Conservation (phyloP, 2,113 vertebrate species). For the Phyllostomus hastatus region DNA sequence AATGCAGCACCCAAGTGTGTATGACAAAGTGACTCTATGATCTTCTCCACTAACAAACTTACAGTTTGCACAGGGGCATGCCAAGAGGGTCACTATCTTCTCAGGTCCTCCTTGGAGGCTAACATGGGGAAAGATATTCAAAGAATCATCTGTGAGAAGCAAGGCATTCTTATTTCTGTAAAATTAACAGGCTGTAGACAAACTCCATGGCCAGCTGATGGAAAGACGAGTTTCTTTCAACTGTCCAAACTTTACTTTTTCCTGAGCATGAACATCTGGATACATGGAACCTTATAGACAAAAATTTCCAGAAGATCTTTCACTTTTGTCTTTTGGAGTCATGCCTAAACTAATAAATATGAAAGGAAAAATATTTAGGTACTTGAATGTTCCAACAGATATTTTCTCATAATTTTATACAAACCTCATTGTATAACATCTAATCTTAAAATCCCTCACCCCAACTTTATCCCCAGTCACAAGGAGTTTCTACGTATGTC, state of each 20-base stretch:
- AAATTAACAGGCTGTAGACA: conserved; percentile 18
- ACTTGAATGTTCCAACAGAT: not conserved
- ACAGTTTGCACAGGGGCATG: not conserved
- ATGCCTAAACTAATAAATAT: not conserved
- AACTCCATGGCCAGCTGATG: not conserved
- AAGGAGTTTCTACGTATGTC: not conserved
- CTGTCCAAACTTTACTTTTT: conserved; percentile 21
- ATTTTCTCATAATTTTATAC: not conserved
- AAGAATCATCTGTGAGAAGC: conserved; percentile 32
- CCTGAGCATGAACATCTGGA: conserved; percentile 10
- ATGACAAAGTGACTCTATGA: not conserved
- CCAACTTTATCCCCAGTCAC: not conserved
- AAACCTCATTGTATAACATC: not conserved
- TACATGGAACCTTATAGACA: not conserved
- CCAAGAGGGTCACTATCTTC: not conserved
- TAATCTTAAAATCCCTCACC: not conserved
- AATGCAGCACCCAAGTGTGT: not conserved
- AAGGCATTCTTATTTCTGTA: conserved; percentile 11
- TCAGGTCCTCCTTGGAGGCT: not conserved
- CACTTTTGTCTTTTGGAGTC: conserved; percentile 19
- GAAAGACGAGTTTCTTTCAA: conserved; percentile 31
- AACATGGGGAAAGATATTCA: not conserved
- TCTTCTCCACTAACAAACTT: not conserved
- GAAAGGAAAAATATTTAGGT: not conserved
- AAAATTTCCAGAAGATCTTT: conserved; percentile 26